A percentile compares a stretch with the other conserved stretches of the same genome.
phyloP scores from a whole-genome alignment of 2,888 invertebrate species.

The Scrobipalpa atriplicella region DNA sequence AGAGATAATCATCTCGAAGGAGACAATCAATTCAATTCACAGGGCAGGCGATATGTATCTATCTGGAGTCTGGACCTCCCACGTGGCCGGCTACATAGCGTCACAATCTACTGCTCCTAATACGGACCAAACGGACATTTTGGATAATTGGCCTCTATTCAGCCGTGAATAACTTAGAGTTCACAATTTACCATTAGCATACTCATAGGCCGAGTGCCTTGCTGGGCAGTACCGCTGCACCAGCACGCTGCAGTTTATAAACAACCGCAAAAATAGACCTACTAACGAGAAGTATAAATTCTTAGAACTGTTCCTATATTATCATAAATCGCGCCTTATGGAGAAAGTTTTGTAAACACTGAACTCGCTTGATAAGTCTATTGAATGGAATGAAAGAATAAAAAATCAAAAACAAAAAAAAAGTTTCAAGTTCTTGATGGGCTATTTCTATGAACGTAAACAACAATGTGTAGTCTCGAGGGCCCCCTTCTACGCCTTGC shows the following conservation, averaged over 20 bases:
- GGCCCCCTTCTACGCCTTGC: conserved; percentile 44
- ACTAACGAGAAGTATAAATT: conserved; percentile 16
- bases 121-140: conserved; percentile 45
- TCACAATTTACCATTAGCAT: conserved; percentile 26
- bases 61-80: conserved; percentile 58
- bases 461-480: conserved; percentile 44
- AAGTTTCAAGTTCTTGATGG: neutral
- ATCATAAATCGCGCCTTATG: neutral
- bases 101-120: conserved; percentile 39
- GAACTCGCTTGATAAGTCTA: neutral
- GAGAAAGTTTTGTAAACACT: conserved; percentile 7
- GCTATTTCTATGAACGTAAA: conserved; percentile 36
- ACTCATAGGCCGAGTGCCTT: conserved; percentile 18
- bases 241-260: conserved; percentile 12
- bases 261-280: conserved; percentile 21
- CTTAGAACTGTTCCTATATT: neutral
- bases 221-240: neutral
- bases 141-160: conserved; percentile 54
- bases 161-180: conserved; percentile 41
- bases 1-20: conserved; percentile 35
- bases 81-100: conserved; percentile 47
- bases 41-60: conserved; percentile 44
- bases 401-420: neutral
- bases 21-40: conserved; percentile 51
- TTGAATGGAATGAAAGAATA: neutral